phyloP scores from a whole-genome alignment of 2,113 vertebrate genomes.

The Xyliphius kryptos region DNA sequence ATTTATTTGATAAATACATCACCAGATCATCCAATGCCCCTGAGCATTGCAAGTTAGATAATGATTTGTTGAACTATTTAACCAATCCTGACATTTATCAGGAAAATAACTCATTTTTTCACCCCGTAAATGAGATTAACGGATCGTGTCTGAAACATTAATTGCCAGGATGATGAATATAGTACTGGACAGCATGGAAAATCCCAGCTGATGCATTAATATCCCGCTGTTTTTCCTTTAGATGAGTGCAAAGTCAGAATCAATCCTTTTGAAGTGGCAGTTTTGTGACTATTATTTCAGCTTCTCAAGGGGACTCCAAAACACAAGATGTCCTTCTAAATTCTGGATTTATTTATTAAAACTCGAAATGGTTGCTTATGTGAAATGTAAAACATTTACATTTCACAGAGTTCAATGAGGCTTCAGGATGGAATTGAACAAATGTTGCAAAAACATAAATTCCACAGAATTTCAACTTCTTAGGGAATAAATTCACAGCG shows the following conservation, averaged over 20 bases:
- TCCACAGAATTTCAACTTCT: too few relatives aligned
- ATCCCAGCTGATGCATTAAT: constrained; percentile 20
- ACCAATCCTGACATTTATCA: constrained; percentile 36
- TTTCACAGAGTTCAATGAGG: too few relatives aligned
- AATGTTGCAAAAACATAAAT: too few relatives aligned
- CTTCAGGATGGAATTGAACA: too few relatives aligned
- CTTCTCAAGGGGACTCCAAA: constrained; percentile 1
- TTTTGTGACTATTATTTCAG: constrained; percentile 5
- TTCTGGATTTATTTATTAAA: neutral
- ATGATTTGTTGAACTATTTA: constrained; percentile 40
- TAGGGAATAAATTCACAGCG: too few relatives aligned
- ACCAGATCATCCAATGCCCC: constrained; percentile 37
- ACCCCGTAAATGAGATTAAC: too few relatives aligned
- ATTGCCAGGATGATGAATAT: constrained; percentile 33
- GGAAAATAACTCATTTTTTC: constrained; percentile 27
- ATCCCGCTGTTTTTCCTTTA: constrained; percentile 21
- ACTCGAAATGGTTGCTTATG: too few relatives aligned
- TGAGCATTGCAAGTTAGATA: constrained; percentile 44
- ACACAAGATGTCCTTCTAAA: neutral
- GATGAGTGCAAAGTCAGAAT: constrained; percentile 16
- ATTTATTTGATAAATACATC: constrained; percentile 59
- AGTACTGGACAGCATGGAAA: constrained; percentile 3
- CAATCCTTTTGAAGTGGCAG: constrained; percentile 13
- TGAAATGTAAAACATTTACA: too few relatives aligned
- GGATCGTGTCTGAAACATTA: too few relatives aligned